Base-by-base conservation (phyloP, 1,140 invertebrate genomes). In the Drosophila rhopaloa region DNA sequence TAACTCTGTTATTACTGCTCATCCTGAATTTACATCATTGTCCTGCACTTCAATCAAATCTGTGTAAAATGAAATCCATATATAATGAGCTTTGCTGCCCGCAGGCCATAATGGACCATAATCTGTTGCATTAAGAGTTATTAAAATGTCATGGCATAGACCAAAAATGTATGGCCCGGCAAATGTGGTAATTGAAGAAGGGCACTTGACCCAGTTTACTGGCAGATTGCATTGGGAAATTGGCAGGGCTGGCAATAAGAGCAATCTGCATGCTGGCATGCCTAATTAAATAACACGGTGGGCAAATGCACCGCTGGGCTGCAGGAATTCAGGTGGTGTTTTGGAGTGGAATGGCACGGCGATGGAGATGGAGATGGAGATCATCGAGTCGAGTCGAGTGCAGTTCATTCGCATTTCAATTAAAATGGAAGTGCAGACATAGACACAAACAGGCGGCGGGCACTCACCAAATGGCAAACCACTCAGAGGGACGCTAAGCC, bases 401-500 rank as follows among this genome's bases (percentile, higher is more conserved):
- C 70, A 82, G 80, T 83, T 82, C 75, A 82, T 83, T 82, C 80
- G 80, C 80, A 75, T 82, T 83, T 82, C 80, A 82, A 79, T 83
- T 82, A 82, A 81, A 73, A 54, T 24, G 62, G 37, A 37, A 48
- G 55, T 59, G 44, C 55, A 54, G 55, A 48, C 60, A 53, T 16
- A 53, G 19, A 51, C 44, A 63, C 51, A 56, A 41, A 38, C 74
- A 60, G 68, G 68, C 50, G 48, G 48, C 48, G 43, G 50, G 47
- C 27, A 35, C 48, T 51, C 48, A 10, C 10, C 58, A 57, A 70
- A 80, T 80, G 70, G 54, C 62, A 41, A 75, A 76, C 71, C 76
- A 78, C 74, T 78, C 76, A 47, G 75, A 54, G 59, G 66, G 62
- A 77, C 76, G 66, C 61, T 80, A 80, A 80, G 71, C 78, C 77